Evolutionary conservation across 2,113 vertebrate genomes (phyloP).

Genomic region (Apteryx mantelli): DNA sequence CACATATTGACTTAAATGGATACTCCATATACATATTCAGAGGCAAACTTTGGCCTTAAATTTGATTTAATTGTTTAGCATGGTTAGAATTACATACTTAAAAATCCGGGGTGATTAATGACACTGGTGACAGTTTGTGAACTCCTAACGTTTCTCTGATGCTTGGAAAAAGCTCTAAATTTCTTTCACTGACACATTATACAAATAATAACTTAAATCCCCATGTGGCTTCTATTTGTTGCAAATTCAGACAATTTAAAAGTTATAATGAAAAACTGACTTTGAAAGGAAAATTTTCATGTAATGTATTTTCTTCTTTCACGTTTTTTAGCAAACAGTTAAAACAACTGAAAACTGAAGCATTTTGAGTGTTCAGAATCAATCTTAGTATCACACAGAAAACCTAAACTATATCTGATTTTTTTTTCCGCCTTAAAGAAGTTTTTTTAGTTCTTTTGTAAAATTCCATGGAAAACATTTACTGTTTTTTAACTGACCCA

Average conservation of each 20-base stretch:
- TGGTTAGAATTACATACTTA: conserved; percentile 8
- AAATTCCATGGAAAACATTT: neutral
- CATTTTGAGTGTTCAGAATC: neutral
- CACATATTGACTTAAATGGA: conserved; percentile 35
- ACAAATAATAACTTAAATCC: conserved; percentile 38
- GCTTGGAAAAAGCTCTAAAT: conserved; percentile 43
- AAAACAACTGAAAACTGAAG: neutral
- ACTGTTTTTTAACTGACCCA: neutral
- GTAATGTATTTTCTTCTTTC: neutral
- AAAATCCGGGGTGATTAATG: conserved; percentile 37
- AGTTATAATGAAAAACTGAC: conserved; percentile 10
- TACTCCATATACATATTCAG: neutral
- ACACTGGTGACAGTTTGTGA: conserved; percentile 22
- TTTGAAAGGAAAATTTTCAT: neutral
- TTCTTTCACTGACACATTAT: conserved; percentile 6
- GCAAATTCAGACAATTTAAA: neutral
- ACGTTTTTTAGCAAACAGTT: neutral
- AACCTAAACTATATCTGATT: neutral
- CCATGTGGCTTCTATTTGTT: conserved; percentile 26
- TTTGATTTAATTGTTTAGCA: conserved; percentile 42
- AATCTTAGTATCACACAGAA: neutral
- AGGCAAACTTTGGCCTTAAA: conserved; percentile 3
- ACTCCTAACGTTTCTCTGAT: conserved; percentile 16
- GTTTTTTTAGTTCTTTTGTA: neutral
- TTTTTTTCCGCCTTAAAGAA: neutral